Conservation (phyloP, 2,797 vertebrate species). For the Cryptoblepharus egeriae region DNA sequence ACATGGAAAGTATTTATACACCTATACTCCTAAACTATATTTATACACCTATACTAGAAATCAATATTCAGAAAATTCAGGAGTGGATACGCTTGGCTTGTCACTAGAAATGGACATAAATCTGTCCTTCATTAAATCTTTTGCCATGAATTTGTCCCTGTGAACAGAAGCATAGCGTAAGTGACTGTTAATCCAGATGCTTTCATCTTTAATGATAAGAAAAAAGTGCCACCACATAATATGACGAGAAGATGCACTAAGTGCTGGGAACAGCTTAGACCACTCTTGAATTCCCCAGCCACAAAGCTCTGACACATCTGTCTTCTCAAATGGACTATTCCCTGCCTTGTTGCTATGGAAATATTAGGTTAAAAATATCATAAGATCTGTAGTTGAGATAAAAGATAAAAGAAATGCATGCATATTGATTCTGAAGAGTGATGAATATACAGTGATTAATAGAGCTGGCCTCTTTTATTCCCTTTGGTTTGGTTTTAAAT, state of each 20-base stretch:
- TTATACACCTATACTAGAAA: neutral
- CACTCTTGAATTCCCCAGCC: constrained; percentile 29
- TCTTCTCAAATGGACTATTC: constrained; percentile 51
- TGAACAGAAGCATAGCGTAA: neutral
- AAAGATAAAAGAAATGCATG: constrained; percentile 27
- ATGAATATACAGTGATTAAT: constrained; percentile 6
- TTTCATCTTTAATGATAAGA: constrained; percentile 42
- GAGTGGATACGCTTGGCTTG: neutral
- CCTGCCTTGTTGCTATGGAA: constrained; percentile 60
- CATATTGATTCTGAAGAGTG: constrained; percentile 15
- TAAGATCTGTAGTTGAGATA: constrained; percentile 26
- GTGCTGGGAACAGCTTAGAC: constrained; percentile 21
- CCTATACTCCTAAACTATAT: too few species aligned
- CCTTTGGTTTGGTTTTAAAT: constrained; percentile 1
- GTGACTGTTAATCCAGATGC: constrained; percentile 6
- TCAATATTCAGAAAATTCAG: neutral
- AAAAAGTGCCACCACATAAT: constrained; percentile 26
- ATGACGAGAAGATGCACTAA: neutral
- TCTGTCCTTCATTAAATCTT: neutral
- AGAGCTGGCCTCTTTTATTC: constrained; percentile 19
- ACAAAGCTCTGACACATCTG: constrained; percentile 11
- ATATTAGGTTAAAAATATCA: constrained; percentile 60
- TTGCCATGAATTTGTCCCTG: neutral
- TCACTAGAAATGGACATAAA: neutral
- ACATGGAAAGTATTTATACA: neutral